Evolutionary conservation across 1,140 invertebrate genomes (phyloP), one percentile per base, ranked within the genome.

Genomic region (Asbolus verrucosus): DNA sequence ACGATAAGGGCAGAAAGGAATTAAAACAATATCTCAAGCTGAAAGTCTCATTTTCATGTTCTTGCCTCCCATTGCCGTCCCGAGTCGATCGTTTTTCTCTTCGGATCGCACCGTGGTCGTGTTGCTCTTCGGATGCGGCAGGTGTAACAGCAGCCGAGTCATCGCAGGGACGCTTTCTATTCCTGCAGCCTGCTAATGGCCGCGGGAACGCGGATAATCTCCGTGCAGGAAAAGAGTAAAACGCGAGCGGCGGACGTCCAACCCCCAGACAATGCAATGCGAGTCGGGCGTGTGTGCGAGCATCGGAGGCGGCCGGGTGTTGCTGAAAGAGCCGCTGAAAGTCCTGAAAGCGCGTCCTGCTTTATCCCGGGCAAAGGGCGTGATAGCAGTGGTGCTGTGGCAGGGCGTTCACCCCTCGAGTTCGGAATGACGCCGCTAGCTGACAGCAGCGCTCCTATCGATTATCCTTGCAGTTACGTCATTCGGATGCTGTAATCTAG

Each of bases 381-480:
- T 54, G 46, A 24, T 54, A 27, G 24, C 24, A 27, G 24, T 27
- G 24, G 24, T 27, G 24, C 24, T 27, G 8, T 46, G 69, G 72
- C 71, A 80, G 79, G 79, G 79, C 79, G 79, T 81, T 81, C 79
- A 81, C 78, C 79, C 77, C 68, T 38, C 19, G 39, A 72, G 75
- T 79, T 76, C 71, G 16, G 4, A 39, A 43, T 65, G 38, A 31
- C 21, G 62, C 77, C 77, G 77, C 73, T 39, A 70, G 70, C 67
- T 67, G 73, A 46, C 71, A 67, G 73, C 70, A 79, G 79, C 78
- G 78, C 78, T 77, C 61, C 75, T 77, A 81, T 81, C 79, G 79
- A 81, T 81, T 81, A 78, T 80, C 76, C 73, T 75, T 76, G 50
- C 68, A 67, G 70, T 78, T 78, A 78, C 79, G 79, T 81, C 78